These are phyloP conservation scores for Sphecodes monilicornis DNA, from an alignment of 2,888 invertebrate genomes.

Conservation along the genomic window DNA sequence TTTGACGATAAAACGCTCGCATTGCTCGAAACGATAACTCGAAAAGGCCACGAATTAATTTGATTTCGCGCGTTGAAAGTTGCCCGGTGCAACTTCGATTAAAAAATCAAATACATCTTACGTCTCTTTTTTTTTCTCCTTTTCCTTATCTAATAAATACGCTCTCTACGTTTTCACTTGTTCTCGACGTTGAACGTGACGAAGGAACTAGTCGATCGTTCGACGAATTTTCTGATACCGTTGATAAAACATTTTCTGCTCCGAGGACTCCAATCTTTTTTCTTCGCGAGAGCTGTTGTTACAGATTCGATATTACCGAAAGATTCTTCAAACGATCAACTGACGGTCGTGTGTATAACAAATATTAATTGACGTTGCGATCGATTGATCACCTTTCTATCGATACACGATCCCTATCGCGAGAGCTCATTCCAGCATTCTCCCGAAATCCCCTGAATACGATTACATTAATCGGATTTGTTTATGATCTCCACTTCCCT, in stretches of 20 bases:
- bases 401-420: neutral
- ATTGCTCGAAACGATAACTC: constrained; percentile 20
- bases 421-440: neutral
- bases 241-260: neutral
- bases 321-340: constrained; percentile 27
- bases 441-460: neutral
- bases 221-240: neutral
- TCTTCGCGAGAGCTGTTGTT: neutral
- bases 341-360: constrained; percentile 15
- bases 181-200: neutral
- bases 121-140: neutral
- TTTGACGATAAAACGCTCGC: neutral
- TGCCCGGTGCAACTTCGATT: neutral
- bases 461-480: constrained; percentile 72
- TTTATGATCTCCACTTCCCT: constrained; percentile 82
- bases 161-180: neutral
- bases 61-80: constrained; percentile 34
- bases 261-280: neutral
- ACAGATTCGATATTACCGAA: neutral
- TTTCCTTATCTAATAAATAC: neutral
- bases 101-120: neutral
- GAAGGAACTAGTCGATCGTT: neutral
- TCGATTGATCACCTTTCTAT: constrained; percentile 39
- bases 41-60: constrained; percentile 53
- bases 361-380: constrained; percentile 66